Evolutionary conservation across 2,797 vertebrate species (phyloP).

Genomic region (Intellagama lesueurii): DNA sequence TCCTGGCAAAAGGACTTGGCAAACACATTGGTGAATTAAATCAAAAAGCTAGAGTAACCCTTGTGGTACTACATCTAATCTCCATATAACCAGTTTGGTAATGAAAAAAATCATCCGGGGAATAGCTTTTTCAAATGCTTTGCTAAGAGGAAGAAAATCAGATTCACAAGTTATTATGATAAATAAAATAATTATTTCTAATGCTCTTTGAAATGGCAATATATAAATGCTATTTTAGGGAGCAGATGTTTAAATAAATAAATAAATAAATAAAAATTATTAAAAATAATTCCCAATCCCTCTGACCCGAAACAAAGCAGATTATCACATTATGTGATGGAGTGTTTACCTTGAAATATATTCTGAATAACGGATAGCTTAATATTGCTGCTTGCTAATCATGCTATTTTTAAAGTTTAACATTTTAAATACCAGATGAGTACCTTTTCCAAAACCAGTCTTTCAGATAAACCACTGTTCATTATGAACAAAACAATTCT

Average conservation of each 20-base stretch:
- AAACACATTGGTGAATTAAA: no score
- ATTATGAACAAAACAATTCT: neutral
- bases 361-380: neutral
- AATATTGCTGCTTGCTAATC: neutral
- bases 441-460: neutral
- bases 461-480: neutral
- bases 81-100: neutral
- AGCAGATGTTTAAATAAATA: neutral
- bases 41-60: no score
- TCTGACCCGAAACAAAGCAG: neutral
- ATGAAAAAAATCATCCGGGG: neutral
- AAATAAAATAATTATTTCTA: neutral
- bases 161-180: neutral
- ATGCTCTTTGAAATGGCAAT: neutral
- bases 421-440: neutral
- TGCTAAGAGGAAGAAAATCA: neutral
- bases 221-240: neutral
- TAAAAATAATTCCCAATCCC: neutral
- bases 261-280: neutral
- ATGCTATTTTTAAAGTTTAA: constrained; percentile 16
- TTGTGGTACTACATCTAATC: neutral
- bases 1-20: no score
- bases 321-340: neutral
- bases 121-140: neutral
- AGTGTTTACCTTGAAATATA: neutral